phyloP scores from a whole-genome alignment of 2,888 invertebrate species.

The Leptinotarsa tumamoca region DNA sequence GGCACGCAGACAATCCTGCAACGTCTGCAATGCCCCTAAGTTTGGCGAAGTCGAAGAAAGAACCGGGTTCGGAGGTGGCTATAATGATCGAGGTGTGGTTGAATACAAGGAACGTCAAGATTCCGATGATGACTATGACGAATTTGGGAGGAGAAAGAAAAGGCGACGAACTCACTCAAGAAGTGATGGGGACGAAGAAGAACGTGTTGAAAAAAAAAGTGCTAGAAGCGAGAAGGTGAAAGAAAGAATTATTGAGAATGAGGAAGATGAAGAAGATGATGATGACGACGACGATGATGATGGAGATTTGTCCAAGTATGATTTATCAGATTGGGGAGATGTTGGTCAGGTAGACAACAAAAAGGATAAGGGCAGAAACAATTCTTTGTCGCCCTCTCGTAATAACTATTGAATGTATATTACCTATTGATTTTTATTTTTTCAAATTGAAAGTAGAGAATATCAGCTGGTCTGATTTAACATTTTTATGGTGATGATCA shows the following conservation, averaged over 20 bases:
- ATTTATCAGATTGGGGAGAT: slow-evolving; percentile 71
- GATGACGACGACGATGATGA: slow-evolving; percentile 70
- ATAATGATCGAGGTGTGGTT: slow-evolving; percentile 95
- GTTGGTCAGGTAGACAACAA: slow-evolving; percentile 51
- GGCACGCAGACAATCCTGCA: slow-evolving; percentile 96
- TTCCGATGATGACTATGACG: slow-evolving; percentile 96
- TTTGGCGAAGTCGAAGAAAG: slow-evolving; percentile 91
- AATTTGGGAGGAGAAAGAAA: slow-evolving; percentile 69
- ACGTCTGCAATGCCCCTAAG: slow-evolving; percentile 98
- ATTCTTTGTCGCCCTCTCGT: background rate
- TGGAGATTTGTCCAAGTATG: slow-evolving; percentile 71
- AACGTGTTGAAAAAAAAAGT: slow-evolving; percentile 31
- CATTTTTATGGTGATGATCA: background rate
- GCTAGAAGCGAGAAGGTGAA: slow-evolving; percentile 18
- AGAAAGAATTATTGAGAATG: slow-evolving; percentile 47
- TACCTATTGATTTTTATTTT: background rate
- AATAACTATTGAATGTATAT: slow-evolving; percentile 3
- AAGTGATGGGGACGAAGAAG: slow-evolving; percentile 21
- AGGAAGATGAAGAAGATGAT: slow-evolving; percentile 67
- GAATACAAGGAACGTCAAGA: slow-evolving; percentile 92
- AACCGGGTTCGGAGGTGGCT: slow-evolving; percentile 87
- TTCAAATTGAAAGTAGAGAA: background rate
- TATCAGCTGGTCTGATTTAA: background rate
- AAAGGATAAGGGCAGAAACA: slow-evolving; percentile 49
- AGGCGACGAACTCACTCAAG: slow-evolving; percentile 40